Base-by-base conservation (phyloP, 92 coral and sea anemone genomes). In the Phenganax marumi region DNA sequence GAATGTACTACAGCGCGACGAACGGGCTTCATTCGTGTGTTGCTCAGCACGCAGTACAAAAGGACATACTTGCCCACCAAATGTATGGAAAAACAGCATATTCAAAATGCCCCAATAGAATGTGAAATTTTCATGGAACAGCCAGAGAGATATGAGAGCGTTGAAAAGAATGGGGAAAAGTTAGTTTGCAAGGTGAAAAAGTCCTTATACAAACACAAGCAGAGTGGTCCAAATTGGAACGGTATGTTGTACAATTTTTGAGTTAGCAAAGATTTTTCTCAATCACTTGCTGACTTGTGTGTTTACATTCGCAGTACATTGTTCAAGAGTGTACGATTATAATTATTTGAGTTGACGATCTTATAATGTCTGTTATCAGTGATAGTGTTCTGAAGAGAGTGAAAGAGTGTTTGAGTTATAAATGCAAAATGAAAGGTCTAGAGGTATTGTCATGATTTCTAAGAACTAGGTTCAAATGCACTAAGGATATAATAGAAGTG, bases 51-150 rank as follows among this genome's bases (percentile, higher is more conserved):
- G 89, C 86, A 39, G 70, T 86, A 10, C 73, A 81, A n/a, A n/a
- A n/a, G n/a, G n/a, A n/a, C n/a, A n/a, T n/a, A n/a, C n/a, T n/a
- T n/a, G n/a, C n/a, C 54, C 84, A 77, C 66, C 87, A 84, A 54
- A 84, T 84, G 87, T 83, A 76, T 65, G 78, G 76, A 5, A 84
- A 65, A n/a, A 85, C 87, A 0, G 87, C 87, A 65, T 85, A 85
- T 77, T 85, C 77, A n/a, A 50, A 64, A 85, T 51, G 88, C 84
- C 6, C 84, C 84, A 46, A 81, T 81, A 54, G n/a, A n/a, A n/a
- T n/a, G n/a, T n/a, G n/a, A n/a, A n/a, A n/a, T n/a, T n/a, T n/a
- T n/a, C n/a, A n/a, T 75, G 8, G 76, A 81, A 52, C 89, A 86
- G 64, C 89, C 89, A 22, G 79, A 86, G 19, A 86, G 89, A 72